Conservation (phyloP, 2,797 vertebrate species). For the Sandelia bainsii region DNA sequence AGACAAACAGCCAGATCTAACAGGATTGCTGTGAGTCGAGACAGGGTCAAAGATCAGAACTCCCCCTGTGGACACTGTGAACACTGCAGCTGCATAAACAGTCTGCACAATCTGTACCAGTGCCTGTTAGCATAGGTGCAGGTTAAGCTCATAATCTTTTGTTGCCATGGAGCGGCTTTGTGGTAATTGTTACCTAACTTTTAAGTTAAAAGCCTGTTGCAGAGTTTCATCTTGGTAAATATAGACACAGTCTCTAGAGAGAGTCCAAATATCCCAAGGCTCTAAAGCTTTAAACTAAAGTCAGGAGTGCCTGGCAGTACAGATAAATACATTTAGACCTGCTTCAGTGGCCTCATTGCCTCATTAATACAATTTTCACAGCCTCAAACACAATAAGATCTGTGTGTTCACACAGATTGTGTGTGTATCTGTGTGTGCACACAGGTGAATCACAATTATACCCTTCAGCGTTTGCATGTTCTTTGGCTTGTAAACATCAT, state of each 20-base stretch:
- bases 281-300: conserved; percentile 24
- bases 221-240: conserved; percentile 66
- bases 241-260: conserved; percentile 48
- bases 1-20: conserved; percentile 66
- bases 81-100: conserved; percentile 69
- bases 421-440: neutral
- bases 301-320: conserved; percentile 1
- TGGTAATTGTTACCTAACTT: conserved; percentile 80
- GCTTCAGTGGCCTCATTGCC: conserved; percentile 17
- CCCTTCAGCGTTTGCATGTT: neutral
- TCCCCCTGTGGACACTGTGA: conserved; percentile 53
- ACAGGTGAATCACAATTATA: conserved; percentile 13
- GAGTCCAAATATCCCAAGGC: conserved; percentile 34
- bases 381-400: neutral
- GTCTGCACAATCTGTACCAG: conserved; percentile 12
- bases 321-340: conserved; percentile 22
- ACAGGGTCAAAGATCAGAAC: conserved; percentile 59
- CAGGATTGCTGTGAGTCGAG: conserved; percentile 56
- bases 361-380: conserved; percentile 9
- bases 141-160: conserved; percentile 77
- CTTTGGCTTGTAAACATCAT: conserved; percentile 3
- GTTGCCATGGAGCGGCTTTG: conserved; percentile 66
- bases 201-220: conserved; percentile 66
- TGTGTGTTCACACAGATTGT: neutral
- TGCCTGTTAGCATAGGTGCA: conserved; percentile 32